Base-by-base conservation (phyloP, 2,888 invertebrate species). In the Lasius platythorax region DNA sequence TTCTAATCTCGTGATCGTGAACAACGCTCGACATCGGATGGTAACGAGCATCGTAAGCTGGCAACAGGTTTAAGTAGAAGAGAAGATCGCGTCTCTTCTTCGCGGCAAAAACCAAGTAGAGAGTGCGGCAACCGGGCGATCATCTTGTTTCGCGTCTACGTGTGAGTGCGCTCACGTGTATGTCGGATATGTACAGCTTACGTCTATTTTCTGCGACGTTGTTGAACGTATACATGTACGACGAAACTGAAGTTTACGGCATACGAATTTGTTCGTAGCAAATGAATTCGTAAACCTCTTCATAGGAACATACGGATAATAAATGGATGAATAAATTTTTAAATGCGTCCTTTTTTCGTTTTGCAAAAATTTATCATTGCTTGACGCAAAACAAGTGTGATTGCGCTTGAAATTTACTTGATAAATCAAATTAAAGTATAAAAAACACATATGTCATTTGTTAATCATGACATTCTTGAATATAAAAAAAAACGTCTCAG, bases 1-100 rank as follows among this genome's bases (percentile, higher is more conserved):
- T 85, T 90, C 89, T 91, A 92, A 92, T 93, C 91, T 91, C 92
- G 92, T 91, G 90, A 88, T 91, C 88, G 88, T 91, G 92, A 92
- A 92, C 92, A 75, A 79, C 70, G 68, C 58, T 18, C n/a, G 53
- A 50, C 46, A 68, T 37, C 11, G 2, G 37, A 61, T 79, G 53
- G 53, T 81, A 84, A 84, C 81, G 75, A 84, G 75, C 75, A 75
- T 50, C 84, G 30, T 74, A 67, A 73, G 66, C 61, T 67, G 66
- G 67, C 68, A 46, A 84, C 68, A 43, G 46, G 50, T 82, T 53
- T 74, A 84, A 67, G 68, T 43, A 68, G 74, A 75, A 30, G 50
- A 53, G 50, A n/a, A 82, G 70, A 72, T 18, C 82, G 82, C 74
- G 33, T 66, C 67, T 66, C 67, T 53, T 43, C 63, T 70, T 53